Evolutionary conservation across 2,113 vertebrate genomes (phyloP), one percentile per base, ranked within the genome.

Genomic region (Sebastes schlegelii): DNA sequence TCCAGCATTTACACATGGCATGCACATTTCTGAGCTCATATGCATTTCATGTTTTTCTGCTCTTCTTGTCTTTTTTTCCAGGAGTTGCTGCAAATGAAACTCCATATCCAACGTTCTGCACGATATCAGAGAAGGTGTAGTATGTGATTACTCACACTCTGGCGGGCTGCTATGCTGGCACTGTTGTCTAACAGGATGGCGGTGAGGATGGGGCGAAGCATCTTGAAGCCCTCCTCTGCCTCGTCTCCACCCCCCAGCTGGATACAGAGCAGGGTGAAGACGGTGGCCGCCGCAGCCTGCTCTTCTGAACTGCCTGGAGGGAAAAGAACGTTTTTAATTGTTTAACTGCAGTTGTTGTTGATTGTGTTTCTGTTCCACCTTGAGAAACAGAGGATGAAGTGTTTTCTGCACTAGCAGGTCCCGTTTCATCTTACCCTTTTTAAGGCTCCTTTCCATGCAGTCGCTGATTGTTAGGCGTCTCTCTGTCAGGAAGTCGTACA

Each of bases 361-460:
- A 43, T n/a, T 8, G 0, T 0, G 0, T 0, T 71, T 66, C 42
- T 0, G 43, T 11, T 52, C 12, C 3, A 73, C 6, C 13, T 5
- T 34, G 5, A 21, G 16, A 74, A 40, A 40, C 23, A 10, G 9
- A 58, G 62, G 40, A 57, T 13, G 16, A 17, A 5, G 48, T 4
- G 0, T 45, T 69, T 14, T 13, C 23, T 13, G 13, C 51, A 45
- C 16, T 8, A n/a, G 57, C 48, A 46, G 54, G 17, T 55, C 55
- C 26, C 57, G 8, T 21, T 40, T 17, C 14, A 2, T 43, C 82
- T 23, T 46, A 98, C 98, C 98, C 96, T 98, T 99, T 90, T 95
- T 98, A 73, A 99, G 95, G 89, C 97, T 97, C 75, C 97, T 96
- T 91, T 99, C 98, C 84, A 99, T 90, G 48, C 96, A 97, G 91